phyloP scores from a whole-genome alignment of 2,888 invertebrate species.

The Ennomos erosarius region DNA sequence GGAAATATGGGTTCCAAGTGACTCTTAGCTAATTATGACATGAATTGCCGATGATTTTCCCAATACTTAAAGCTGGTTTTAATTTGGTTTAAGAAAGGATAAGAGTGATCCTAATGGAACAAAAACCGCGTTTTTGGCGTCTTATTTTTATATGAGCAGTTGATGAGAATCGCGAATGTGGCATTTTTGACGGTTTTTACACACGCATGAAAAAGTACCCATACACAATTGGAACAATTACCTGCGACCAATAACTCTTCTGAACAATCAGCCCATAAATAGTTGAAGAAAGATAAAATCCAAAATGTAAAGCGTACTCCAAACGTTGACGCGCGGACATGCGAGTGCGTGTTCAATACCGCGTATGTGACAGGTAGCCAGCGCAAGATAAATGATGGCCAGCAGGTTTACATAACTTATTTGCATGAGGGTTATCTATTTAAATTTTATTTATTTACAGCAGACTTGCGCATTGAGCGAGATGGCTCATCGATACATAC shows the following conservation, averaged over 20 bases:
- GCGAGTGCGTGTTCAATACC: conserved; percentile 29
- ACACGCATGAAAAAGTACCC: too few species aligned
- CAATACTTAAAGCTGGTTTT: too few species aligned
- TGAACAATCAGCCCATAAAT: conserved; percentile 12
- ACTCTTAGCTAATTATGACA: conserved; percentile 8
- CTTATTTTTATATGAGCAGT: too few species aligned
- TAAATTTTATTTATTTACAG: conserved; percentile 28
- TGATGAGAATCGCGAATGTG: too few species aligned
- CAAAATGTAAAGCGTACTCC: conserved; percentile 12
- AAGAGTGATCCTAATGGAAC: too few species aligned
- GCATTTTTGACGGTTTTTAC: too few species aligned
- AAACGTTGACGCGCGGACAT: conserved; percentile 20
- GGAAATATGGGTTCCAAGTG: conserved; percentile 13
- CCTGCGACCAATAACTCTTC: too few species aligned
- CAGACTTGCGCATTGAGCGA: conserved; percentile 9
- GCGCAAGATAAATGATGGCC: conserved; percentile 44
- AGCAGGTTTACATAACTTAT: conserved; percentile 38
- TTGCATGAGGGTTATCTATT: conserved; percentile 32
- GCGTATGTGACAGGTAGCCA: conserved; percentile 45
- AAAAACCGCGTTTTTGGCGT: too few species aligned
- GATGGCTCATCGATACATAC: neutral
- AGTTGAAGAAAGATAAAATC: conserved; percentile 16
- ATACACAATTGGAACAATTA: too few species aligned
- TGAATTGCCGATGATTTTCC: neutral
- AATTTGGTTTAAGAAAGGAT: too few species aligned